Conservation (phyloP, 2,888 invertebrate species). For the Tetragonula carbonaria region DNA sequence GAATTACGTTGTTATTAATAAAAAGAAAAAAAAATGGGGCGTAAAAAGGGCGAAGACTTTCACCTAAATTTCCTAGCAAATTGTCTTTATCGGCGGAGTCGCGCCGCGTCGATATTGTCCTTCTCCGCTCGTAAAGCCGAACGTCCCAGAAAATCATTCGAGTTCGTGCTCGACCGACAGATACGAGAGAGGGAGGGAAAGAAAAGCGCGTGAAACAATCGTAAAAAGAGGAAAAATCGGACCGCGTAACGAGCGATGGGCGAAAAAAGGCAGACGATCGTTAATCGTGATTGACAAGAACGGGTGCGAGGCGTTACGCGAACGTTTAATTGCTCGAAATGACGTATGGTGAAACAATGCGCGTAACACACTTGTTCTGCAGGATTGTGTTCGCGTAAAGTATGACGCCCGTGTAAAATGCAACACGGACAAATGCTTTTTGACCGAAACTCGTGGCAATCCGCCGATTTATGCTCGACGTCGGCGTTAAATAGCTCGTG, state of each 20-base stretch:
- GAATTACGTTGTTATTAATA: conserved; percentile 25
- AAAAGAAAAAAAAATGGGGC: background rate
- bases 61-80: conserved; percentile 11
- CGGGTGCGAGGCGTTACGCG: conserved; percentile 14
- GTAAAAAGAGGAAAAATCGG: conserved; percentile 22
- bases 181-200: too few relatives aligned
- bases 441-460: background rate
- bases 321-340: conserved; percentile 57
- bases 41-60: background rate
- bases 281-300: conserved; percentile 57
- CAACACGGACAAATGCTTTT: background rate
- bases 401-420: conserved; percentile 9
- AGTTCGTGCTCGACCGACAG: background rate
- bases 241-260: conserved; percentile 28
- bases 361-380: conserved; percentile 9
- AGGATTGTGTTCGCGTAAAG: conserved; percentile 25
- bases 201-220: conserved; percentile 12
- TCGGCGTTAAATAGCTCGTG: background rate
- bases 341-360: conserved; percentile 32
- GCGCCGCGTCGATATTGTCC: background rate
- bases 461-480: background rate
- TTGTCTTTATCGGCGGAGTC: conserved; percentile 1
- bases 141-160: conserved; percentile 46
- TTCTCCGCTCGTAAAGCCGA: conserved; percentile 30
- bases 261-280: conserved; percentile 46